phyloP scores from a whole-genome alignment of 2,888 invertebrate genomes.

The Polydrusus tereticollis region DNA sequence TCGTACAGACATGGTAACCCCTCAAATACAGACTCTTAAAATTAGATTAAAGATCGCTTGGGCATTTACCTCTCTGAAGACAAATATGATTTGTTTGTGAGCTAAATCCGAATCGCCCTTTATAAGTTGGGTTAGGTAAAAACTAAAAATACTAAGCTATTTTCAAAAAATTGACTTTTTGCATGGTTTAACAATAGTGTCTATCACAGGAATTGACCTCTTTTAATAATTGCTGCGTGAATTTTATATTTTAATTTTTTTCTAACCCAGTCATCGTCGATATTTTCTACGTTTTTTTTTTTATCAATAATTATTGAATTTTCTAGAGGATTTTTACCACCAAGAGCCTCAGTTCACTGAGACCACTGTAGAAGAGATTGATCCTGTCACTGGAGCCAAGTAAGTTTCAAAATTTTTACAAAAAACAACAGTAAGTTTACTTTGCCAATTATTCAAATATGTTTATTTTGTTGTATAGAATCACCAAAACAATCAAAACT shows the following conservation, averaged over 20 bases:
- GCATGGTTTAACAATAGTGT: background rate
- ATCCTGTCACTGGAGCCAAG: slow-evolving; percentile 71
- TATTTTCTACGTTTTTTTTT: background rate
- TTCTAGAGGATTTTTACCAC: slow-evolving; percentile 74
- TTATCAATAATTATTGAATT: slow-evolving; percentile 2
- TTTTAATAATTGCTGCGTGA: background rate
- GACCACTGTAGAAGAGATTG: slow-evolving; percentile 69
- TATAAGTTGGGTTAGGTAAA: slow-evolving; percentile 6
- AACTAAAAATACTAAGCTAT: slow-evolving; percentile 8
- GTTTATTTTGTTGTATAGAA: slow-evolving; percentile 62
- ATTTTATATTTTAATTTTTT: slow-evolving; percentile 13
- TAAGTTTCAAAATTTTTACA: slow-evolving; percentile 60
- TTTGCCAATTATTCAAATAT: background rate
- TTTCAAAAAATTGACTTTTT: background rate
- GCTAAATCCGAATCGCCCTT: background rate
- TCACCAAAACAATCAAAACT: slow-evolving; percentile 69
- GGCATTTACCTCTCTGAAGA: background rate
- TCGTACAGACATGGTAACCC: slow-evolving; percentile 58
- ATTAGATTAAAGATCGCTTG: background rate
- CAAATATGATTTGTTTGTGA: no score
- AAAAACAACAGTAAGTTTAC: no score
- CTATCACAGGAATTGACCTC: background rate
- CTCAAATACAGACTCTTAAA: slow-evolving; percentile 12
- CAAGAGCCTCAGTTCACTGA: slow-evolving; percentile 71
- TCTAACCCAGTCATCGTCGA: background rate